Conservation (phyloP, 2,888 invertebrate species). For the Drepanosiphum platanoidis region DNA sequence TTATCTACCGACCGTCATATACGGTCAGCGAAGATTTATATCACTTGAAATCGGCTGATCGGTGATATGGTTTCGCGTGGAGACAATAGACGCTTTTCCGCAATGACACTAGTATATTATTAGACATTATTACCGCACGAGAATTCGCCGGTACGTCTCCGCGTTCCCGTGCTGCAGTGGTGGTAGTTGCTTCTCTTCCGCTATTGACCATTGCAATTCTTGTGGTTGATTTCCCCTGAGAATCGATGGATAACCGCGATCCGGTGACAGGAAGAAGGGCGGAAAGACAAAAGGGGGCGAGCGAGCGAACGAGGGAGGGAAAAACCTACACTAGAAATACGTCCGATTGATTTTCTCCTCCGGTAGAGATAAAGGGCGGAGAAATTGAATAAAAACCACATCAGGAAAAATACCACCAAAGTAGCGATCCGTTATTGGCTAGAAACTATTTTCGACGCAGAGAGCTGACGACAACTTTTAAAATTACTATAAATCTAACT, state of each 20-base stretch:
- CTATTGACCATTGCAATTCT: constrained; percentile 46
- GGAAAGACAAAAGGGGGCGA: constrained; percentile 26
- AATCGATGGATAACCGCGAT: constrained; percentile 39
- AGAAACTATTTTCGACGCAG: not conserved
- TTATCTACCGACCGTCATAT: not conserved
- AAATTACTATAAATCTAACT: not conserved
- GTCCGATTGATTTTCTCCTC: constrained; percentile 51
- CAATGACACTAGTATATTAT: constrained; percentile 43
- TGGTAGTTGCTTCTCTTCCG: not conserved
- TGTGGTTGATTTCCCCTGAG: constrained; percentile 56
- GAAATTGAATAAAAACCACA: constrained; percentile 41
- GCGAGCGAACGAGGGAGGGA: not conserved
- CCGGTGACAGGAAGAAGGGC: not conserved
- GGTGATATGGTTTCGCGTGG: not conserved
- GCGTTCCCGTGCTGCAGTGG: too few relatives aligned
- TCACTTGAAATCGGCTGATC: not conserved
- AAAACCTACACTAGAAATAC: constrained; percentile 27
- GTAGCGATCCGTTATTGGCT: constrained; percentile 3
- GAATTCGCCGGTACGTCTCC: constrained; percentile 8
- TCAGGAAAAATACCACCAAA: not conserved
- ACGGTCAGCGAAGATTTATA: not conserved
- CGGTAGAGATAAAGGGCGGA: not conserved
- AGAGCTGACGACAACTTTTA: not conserved
- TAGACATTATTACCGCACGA: constrained; percentile 19
- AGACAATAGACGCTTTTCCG: not conserved